These are phyloP conservation scores for Apodemus sylvaticus DNA, from an alignment of 2,113 vertebrate species.

Conservation along the genomic window DNA sequence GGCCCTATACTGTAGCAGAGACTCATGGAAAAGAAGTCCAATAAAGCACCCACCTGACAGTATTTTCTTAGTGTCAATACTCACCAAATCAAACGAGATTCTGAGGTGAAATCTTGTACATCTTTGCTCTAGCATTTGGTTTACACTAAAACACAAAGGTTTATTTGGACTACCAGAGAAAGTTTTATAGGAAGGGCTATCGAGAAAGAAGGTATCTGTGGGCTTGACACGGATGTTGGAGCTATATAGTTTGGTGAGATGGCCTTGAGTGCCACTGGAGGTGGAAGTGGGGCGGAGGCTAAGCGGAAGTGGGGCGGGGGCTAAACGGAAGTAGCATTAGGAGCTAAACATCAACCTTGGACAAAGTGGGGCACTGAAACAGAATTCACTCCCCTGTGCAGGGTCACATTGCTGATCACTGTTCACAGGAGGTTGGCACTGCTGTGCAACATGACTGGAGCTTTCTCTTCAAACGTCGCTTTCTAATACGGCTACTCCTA, in stretches of 20 bases:
- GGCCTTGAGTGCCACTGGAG: neutral
- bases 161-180: neutral
- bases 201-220: neutral
- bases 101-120: neutral
- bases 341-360: neutral
- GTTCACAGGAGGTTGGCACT: neutral
- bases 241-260: neutral
- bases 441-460: accelerated
- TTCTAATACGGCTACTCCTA: neutral
- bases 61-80: neutral
- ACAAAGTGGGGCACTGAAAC: neutral
- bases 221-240: neutral
- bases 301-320: too few relatives aligned
- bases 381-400: neutral
- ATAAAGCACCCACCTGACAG: neutral
- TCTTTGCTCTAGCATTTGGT: neutral
- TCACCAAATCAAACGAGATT: neutral
- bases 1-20: neutral
- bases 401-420: neutral
- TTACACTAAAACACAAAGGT: neutral
- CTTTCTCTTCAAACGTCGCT: neutral
- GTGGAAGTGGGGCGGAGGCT: too few relatives aligned
- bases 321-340: too few relatives aligned
- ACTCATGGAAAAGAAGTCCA: neutral
- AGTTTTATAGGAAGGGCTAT: neutral